Evolutionary conservation across 1,140 invertebrate genomes (phyloP).

Genomic region (Lasaia peninsularis): DNA sequence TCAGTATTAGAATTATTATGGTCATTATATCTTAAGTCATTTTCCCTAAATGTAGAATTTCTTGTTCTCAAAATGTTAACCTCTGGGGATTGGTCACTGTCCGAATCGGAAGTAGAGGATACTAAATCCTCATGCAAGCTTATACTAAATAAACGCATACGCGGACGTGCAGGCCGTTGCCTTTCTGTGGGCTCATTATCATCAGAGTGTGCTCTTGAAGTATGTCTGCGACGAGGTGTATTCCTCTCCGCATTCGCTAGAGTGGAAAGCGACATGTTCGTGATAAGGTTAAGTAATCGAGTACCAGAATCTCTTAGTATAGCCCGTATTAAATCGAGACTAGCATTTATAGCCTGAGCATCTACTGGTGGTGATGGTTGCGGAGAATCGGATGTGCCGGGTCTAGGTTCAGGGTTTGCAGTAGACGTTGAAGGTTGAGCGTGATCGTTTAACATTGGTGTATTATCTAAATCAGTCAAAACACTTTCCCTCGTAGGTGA

Average conservation of each 20-base stretch:
- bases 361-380: constrained; percentile 47
- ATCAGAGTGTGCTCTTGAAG: constrained; percentile 40
- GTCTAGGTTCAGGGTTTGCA: constrained; percentile 24
- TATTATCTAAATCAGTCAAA: constrained; percentile 19
- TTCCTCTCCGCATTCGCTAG: constrained; percentile 45
- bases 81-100: constrained; percentile 61
- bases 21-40: constrained; percentile 31
- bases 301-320: constrained; percentile 73
- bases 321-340: constrained; percentile 65
- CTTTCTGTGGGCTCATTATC: constrained; percentile 36
- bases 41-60: constrained; percentile 54
- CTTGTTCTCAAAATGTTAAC: constrained; percentile 60
- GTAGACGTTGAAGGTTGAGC: constrained; percentile 29
- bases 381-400: constrained; percentile 41
- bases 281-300: constrained; percentile 65
- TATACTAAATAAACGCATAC: constrained; percentile 38
- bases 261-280: constrained; percentile 61
- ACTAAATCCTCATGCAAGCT: constrained; percentile 38
- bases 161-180: constrained; percentile 22
- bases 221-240: constrained; percentile 27
- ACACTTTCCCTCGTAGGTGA: constrained; percentile 27
- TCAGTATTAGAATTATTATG: constrained; percentile 22
- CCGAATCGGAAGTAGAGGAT: constrained; percentile 61
- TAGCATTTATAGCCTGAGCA: constrained; percentile 61
- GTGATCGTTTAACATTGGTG: constrained; percentile 13